A percentile compares a stretch with the other conserved stretches of the same genome.
Conservation (phyloP, 2,888 invertebrate species). For the Drepana falcataria region DNA sequence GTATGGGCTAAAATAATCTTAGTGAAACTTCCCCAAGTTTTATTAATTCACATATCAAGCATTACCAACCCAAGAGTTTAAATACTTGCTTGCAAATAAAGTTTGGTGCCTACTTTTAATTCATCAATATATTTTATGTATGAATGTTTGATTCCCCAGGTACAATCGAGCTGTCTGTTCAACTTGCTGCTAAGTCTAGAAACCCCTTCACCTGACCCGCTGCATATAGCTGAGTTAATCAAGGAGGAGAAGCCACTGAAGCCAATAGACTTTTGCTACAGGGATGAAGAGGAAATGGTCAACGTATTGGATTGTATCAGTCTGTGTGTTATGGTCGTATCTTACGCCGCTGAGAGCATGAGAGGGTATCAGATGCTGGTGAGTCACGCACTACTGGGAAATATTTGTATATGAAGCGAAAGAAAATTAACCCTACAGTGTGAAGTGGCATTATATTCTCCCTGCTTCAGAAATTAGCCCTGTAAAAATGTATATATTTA, state of each 20-base stretch:
- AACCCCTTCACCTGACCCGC: slow-evolving; percentile 95
- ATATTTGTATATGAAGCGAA: too few species aligned
- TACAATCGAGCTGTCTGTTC: slow-evolving; percentile 94
- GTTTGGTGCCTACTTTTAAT: neutral
- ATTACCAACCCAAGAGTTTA: too few species aligned
- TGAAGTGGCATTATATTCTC: too few species aligned
- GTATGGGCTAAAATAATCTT: too few species aligned
- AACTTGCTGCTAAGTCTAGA: slow-evolving; percentile 94
- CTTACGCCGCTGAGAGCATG: slow-evolving; percentile 97
- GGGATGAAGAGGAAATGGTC: slow-evolving; percentile 98
- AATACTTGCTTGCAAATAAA: too few species aligned
- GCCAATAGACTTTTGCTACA: slow-evolving; percentile 98
- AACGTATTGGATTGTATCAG: slow-evolving; percentile 98
- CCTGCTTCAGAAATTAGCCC: too few species aligned
- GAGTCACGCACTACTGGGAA: slow-evolving; percentile 28
- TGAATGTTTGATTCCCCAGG: slow-evolving; percentile 58
- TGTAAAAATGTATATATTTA: too few species aligned
- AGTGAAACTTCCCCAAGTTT: too few species aligned
- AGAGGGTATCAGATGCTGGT: slow-evolving; percentile 95
- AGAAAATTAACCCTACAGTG: too few species aligned
- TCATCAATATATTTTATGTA: neutral
- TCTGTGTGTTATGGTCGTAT: slow-evolving; percentile 99
- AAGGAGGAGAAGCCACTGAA: slow-evolving; percentile 95
- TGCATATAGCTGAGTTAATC: slow-evolving; percentile 94
- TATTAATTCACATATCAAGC: too few species aligned